Conservation (phyloP, 2,888 invertebrate species). For the Cephus runcator region DNA sequence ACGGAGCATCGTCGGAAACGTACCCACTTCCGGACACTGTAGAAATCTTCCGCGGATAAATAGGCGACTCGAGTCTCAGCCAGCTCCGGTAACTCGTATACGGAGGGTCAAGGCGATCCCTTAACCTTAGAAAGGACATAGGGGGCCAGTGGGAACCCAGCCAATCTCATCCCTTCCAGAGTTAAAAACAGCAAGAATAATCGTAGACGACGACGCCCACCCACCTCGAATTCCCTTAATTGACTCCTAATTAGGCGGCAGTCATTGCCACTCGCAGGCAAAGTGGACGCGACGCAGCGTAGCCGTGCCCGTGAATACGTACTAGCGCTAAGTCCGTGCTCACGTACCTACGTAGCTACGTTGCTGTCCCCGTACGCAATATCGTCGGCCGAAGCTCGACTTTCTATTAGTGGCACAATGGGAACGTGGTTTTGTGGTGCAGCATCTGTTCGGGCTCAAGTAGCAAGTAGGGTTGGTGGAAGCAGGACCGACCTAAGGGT, state of each 20-base stretch:
- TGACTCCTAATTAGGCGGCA: not conserved
- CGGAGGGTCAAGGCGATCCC: not conserved
- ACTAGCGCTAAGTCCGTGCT: not conserved
- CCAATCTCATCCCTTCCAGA: no score
- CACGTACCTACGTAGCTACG: not conserved
- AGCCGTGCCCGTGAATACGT: not conserved
- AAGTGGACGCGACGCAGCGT: not conserved
- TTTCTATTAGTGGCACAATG: constrained; percentile 62
- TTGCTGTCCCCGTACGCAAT: not conserved
- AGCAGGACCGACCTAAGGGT: constrained; percentile 1
- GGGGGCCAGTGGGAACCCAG: no score
- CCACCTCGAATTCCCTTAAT: not conserved
- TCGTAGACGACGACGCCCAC: not conserved
- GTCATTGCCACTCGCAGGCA: not conserved
- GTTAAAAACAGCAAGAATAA: not conserved
- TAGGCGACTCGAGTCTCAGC: no score
- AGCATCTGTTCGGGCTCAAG: constrained; percentile 64
- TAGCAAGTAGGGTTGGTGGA: constrained; percentile 47
- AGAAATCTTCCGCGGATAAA: not conserved
- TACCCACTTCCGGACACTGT: not conserved
- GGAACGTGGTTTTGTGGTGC: constrained; percentile 50
- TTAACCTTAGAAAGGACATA: not conserved
- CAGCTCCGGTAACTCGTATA: not conserved
- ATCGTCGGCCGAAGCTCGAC: constrained; percentile 32
- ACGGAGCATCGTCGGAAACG: not conserved